A percentile compares a stretch with the other conserved stretches of the same genome.
phyloP scores from a whole-genome alignment of 2,888 invertebrate species.

The Tuta absoluta region DNA sequence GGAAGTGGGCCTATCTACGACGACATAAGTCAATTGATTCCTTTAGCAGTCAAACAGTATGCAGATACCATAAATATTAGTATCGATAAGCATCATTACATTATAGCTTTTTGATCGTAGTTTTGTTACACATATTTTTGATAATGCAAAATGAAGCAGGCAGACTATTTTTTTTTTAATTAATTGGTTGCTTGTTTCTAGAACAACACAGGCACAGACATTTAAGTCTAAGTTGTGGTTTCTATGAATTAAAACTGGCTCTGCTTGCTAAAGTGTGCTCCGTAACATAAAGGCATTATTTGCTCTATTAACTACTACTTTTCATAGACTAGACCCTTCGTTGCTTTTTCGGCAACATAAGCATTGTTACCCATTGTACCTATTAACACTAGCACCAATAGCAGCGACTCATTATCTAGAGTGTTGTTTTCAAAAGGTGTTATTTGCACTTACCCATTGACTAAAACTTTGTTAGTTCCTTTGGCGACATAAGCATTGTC shows the following conservation, averaged over 20 bases:
- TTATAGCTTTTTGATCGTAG: background rate
- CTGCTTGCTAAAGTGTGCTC: no score
- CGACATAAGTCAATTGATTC: constrained; percentile 9
- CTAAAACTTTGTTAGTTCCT: constrained; percentile 83
- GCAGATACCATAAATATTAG: background rate
- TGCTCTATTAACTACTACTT: no score
- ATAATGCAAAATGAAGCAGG: no score
- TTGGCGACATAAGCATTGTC: constrained; percentile 85
- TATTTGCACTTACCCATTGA: constrained; percentile 67
- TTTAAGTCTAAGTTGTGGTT: no score
- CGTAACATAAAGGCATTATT: no score
- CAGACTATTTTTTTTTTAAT: no score
- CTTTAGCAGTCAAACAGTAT: background rate
- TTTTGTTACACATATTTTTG: no score
- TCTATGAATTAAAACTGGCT: no score
- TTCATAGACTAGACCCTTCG: background rate
- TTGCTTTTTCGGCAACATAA: background rate
- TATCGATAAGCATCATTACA: background rate
- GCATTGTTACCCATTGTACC: background rate
- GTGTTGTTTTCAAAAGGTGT: background rate
- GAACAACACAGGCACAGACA: no score
- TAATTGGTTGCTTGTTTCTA: no score
- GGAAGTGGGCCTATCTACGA: constrained; percentile 32
- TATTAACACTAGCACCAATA: background rate
- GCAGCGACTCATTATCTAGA: background rate